Conservation (phyloP, 1,140 invertebrate species). For the Rhagoletis pomonella region DNA sequence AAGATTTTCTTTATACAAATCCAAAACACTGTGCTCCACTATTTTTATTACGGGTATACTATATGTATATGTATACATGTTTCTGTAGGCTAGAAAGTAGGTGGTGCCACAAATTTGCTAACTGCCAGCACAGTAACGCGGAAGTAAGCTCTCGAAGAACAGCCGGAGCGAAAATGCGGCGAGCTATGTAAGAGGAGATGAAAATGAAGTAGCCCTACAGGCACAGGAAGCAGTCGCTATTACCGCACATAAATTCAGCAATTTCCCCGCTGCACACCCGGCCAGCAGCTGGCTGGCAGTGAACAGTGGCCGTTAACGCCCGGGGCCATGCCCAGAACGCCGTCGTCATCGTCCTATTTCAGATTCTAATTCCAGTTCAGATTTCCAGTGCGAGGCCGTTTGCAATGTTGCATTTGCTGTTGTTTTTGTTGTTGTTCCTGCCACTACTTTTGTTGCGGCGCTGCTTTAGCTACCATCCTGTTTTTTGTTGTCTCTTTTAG, state of each 20-base stretch:
- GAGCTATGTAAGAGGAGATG: not conserved
- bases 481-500: not conserved
- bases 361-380: not conserved
- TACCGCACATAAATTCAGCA: conserved; percentile 48
- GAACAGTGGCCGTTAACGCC: not conserved
- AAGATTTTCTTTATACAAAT: not conserved
- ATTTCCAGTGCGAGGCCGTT: not conserved
- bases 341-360: not conserved
- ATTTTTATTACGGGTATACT: too few species aligned
- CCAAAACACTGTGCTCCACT: not conserved
- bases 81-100: not conserved
- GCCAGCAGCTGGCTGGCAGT: not conserved
- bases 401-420: not conserved
- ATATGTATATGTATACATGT: not conserved
- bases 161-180: not conserved
- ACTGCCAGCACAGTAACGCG: conserved; percentile 12
- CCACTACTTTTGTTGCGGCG: not conserved
- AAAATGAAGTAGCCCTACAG: not conserved
- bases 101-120: conserved; percentile 6
- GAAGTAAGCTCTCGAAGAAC: conserved; percentile 15
- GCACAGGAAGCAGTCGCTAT: conserved; percentile 43
- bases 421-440: not conserved
- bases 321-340: not conserved
- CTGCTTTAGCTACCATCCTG: conserved; percentile 12
- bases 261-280: conserved; percentile 16